Percentiles rank a stretch among this genome's conserved stretches.
Conservation (phyloP, 2,113 vertebrate genomes). For the Ceuthmochares aereus region DNA sequence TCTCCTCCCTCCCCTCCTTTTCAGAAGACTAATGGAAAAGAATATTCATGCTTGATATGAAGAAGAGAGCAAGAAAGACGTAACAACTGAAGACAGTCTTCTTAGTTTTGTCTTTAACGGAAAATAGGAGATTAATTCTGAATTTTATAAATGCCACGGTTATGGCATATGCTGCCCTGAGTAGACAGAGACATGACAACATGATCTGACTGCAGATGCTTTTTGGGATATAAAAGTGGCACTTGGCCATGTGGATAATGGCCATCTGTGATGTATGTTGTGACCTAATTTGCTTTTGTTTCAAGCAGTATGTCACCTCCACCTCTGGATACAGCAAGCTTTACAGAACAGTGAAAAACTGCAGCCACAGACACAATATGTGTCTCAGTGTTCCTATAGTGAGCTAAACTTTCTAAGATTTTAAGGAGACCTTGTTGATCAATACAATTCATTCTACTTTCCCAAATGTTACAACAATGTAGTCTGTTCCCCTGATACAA, state of each 20-base stretch:
- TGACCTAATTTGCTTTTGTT: background rate
- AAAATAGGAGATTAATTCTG: background rate
- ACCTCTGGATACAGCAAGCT: background rate
- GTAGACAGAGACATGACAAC: background rate
- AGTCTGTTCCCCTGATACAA: background rate
- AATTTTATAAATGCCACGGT: background rate
- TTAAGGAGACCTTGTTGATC: background rate
- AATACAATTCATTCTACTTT: background rate
- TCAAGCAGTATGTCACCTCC: background rate
- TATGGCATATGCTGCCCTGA: background rate
- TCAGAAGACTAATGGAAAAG: background rate
- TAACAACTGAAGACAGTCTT: background rate
- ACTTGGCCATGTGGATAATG: background rate
- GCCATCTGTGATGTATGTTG: background rate
- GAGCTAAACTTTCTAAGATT: background rate
- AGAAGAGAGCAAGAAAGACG: background rate
- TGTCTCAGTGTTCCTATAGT: background rate
- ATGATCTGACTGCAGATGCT: background rate
- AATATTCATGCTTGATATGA: background rate
- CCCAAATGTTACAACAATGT: background rate
- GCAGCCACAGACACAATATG: background rate
- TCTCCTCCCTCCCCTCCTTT: background rate
- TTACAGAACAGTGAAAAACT: background rate
- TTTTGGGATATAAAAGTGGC: background rate
- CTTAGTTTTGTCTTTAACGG: background rate